Conservation (phyloP, 2,797 vertebrate species). For the Onychomys torridus region DNA sequence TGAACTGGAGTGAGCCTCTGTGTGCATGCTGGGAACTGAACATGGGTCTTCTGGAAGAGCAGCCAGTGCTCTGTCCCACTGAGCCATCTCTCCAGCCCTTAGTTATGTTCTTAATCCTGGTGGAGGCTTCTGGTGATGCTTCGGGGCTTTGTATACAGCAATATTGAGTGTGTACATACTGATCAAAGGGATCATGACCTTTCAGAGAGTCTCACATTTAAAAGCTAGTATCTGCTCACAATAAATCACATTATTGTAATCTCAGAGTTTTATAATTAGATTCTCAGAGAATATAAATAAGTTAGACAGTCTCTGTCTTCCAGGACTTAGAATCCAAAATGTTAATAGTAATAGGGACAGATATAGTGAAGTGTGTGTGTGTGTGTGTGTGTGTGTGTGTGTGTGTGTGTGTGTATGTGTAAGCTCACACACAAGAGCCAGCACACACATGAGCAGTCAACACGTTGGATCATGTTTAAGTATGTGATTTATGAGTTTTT, state of each 20-base stretch:
- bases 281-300: constrained; percentile 7
- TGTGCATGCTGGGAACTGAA: not conserved
- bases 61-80: not conserved
- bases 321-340: constrained; percentile 26
- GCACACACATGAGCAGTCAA: not conserved
- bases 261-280: constrained; percentile 16
- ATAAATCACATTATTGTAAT: not conserved
- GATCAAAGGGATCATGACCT: not conserved
- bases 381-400: not conserved
- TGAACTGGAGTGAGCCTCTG: not conserved
- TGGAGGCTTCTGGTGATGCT: constrained; percentile 20
- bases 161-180: not conserved
- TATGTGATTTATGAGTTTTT: constrained; percentile 7
- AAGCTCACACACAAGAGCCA: not conserved
- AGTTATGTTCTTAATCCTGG: not conserved
- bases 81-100: not conserved
- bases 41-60: not conserved
- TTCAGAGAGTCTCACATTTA: constrained; percentile 46
- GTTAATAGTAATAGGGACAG: not conserved
- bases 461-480: not conserved
- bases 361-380: not conserved
- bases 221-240: not conserved
- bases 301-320: not conserved
- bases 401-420: not conserved
- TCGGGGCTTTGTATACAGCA: not conserved